Percentiles rank a stretch among this genome's conserved stretches.
Evolutionary conservation across 1,140 invertebrate genomes (phyloP).

Genomic region (Octopus bimaculoides): DNA sequence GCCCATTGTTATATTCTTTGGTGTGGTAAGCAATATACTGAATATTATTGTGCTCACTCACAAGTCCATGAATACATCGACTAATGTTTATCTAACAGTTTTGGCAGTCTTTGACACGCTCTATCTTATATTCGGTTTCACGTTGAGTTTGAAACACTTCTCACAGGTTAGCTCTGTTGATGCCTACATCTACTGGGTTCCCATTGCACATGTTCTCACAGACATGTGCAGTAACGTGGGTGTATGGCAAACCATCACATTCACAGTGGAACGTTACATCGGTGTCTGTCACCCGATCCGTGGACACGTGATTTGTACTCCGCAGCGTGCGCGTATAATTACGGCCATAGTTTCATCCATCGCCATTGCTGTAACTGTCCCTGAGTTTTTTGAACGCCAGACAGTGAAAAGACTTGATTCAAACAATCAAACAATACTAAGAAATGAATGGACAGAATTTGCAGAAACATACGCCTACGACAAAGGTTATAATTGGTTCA

Average conservation of each 20-base stretch:
- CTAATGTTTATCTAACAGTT: constrained; percentile 72
- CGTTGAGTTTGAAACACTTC: constrained; percentile 64
- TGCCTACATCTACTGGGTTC: constrained; percentile 24
- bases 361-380: constrained; percentile 64
- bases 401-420: not conserved
- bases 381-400: constrained; percentile 66
- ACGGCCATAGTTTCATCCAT: constrained; percentile 64
- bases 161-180: not conserved
- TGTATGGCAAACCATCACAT: constrained; percentile 73
- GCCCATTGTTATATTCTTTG: constrained; percentile 37
- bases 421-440: not conserved
- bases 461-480: constrained; percentile 60
- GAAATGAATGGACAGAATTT: not conserved
- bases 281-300: constrained; percentile 73
- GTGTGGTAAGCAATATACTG: constrained; percentile 40
- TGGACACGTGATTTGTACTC: constrained; percentile 68
- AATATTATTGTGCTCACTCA: constrained; percentile 66
- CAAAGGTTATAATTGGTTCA: constrained; percentile 46
- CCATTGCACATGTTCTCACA: constrained; percentile 62
- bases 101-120: constrained; percentile 72
- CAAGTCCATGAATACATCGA: constrained; percentile 71
- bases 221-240: constrained; percentile 62
- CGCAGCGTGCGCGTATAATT: constrained; percentile 61
- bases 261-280: constrained; percentile 75
- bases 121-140: constrained; percentile 68